These are phyloP conservation scores for Halotydeus destructor DNA, from an alignment of 1,140 invertebrate genomes.

Conservation along the genomic window DNA sequence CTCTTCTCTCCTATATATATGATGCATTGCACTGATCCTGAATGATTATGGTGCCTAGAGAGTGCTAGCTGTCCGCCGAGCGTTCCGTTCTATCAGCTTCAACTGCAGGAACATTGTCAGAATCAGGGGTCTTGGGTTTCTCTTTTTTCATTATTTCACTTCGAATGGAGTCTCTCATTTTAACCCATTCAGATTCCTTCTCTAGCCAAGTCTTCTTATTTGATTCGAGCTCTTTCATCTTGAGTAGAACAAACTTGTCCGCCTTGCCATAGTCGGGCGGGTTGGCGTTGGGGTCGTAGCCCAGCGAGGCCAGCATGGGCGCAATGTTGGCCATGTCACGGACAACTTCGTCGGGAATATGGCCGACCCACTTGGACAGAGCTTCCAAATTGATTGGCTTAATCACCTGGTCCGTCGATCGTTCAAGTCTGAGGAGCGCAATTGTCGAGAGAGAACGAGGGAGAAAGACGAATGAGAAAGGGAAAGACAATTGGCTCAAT, in stretches of 20 bases:
- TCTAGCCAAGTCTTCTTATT: slow-evolving; percentile 27
- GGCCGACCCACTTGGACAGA: slow-evolving; percentile 83
- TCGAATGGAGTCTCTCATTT: slow-evolving; percentile 17
- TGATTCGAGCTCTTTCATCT: slow-evolving; percentile 38
- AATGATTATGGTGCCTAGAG: no score
- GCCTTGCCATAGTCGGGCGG: slow-evolving; percentile 77
- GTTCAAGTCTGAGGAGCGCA: slow-evolving; percentile 80
- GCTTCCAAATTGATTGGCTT: slow-evolving; percentile 94
- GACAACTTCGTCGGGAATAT: slow-evolving; percentile 71
- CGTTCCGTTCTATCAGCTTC: not conserved
- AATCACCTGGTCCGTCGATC: slow-evolving; percentile 94
- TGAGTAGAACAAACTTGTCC: slow-evolving; percentile 57
- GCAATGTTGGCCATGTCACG: slow-evolving; percentile 72
- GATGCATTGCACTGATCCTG: no score
- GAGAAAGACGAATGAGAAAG: slow-evolving; percentile 2
- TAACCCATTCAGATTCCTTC: slow-evolving; percentile 21
- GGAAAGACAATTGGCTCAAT: slow-evolving; percentile 11
- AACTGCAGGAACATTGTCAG: not conserved
- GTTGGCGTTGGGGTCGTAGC: slow-evolving; percentile 82
- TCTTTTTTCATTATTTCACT: slow-evolving; percentile 9
- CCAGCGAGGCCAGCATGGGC: slow-evolving; percentile 67
- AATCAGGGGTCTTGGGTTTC: not conserved
- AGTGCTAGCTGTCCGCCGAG: no score
- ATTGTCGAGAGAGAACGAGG: not conserved
- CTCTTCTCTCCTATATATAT: no score